Conservation (phyloP, 1,140 invertebrate species). For the Leguminivora glycinivorella region DNA sequence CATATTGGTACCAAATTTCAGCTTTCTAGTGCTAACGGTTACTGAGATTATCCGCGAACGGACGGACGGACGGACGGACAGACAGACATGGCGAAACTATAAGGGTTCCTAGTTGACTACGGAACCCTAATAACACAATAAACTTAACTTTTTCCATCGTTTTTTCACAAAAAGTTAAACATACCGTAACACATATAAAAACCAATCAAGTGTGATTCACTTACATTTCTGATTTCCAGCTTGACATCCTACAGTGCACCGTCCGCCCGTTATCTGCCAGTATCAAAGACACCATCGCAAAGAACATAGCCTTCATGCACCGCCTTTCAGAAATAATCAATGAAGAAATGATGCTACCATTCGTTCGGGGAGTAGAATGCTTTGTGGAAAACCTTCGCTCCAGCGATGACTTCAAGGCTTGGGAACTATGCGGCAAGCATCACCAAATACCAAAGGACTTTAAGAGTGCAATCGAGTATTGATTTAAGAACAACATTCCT, state of each 20-base stretch:
- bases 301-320: slow-evolving; percentile 72
- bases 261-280: slow-evolving; percentile 65
- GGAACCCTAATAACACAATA: too few species aligned
- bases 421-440: slow-evolving; percentile 71
- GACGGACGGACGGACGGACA: too few species aligned
- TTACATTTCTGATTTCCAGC: slow-evolving; percentile 61
- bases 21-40: too few species aligned
- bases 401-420: slow-evolving; percentile 74
- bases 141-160: too few species aligned
- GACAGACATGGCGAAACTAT: too few species aligned
- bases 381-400: slow-evolving; percentile 68
- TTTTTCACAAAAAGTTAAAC: too few species aligned
- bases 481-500: slow-evolving; percentile 57
- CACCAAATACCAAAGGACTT: slow-evolving; percentile 73
- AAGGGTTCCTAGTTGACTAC: too few species aligned
- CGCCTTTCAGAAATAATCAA: slow-evolving; percentile 70
- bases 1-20: too few species aligned
- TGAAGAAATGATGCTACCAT: slow-evolving; percentile 72
- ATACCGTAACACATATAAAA: too few species aligned
- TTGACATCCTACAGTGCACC: slow-evolving; percentile 71
- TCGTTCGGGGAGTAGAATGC: slow-evolving; percentile 69
- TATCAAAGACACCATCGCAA: slow-evolving; percentile 71
- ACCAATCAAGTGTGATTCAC: too few species aligned
- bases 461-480: slow-evolving; percentile 72
- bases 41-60: too few species aligned